Evolutionary conservation across 2,888 invertebrate genomes (phyloP), one percentile per base, ranked within the genome.

Genomic region (Anorthoa munda): DNA sequence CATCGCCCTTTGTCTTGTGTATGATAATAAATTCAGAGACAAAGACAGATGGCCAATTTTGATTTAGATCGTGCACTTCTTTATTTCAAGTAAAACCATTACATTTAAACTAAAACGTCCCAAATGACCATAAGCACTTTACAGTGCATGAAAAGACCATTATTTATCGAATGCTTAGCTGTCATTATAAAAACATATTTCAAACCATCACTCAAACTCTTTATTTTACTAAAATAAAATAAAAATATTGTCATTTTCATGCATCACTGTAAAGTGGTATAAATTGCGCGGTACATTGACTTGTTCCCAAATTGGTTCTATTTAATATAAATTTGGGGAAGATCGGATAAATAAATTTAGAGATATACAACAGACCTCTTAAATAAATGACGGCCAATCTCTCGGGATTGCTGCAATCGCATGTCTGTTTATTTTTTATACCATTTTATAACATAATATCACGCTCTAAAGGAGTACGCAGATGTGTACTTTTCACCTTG

Each of bases 131-230:
- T 50, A 26, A 13, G 9, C 18, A 45, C 15, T 45, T 18, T 11
- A 21, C 0, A 21, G 7, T 45, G 4, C 26, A 50, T 23, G 13
- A 59, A 65, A 65, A 65, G n/a, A 18, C 4, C 7, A 45, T 31
- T 53, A 50, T 67, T 75, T 45, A 75, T 50, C 15, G 46, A n/a
- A 75, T 63, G 39, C 4, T 15, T 17, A n/a, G 5, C n/a, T 45
- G 13, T 51, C 26, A 61, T 75, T 55, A 15, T 21, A 4, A n/a
- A 7, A 63, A 63, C 39, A 58, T 21, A 56, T 51, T 51, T n/a
- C 17, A n/a, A 0, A 12, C 26, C 17, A 50, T 75, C 23, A 46
- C 26, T 67, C 75, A 67, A 5, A 15, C 0, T 2, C n/a, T 73
- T 48, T 15, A 50, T 50, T 66, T 46, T 12, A 11, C 11, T 13